Conservation (phyloP, 2,113 vertebrate species). For the Semnornis frantzii region DNA sequence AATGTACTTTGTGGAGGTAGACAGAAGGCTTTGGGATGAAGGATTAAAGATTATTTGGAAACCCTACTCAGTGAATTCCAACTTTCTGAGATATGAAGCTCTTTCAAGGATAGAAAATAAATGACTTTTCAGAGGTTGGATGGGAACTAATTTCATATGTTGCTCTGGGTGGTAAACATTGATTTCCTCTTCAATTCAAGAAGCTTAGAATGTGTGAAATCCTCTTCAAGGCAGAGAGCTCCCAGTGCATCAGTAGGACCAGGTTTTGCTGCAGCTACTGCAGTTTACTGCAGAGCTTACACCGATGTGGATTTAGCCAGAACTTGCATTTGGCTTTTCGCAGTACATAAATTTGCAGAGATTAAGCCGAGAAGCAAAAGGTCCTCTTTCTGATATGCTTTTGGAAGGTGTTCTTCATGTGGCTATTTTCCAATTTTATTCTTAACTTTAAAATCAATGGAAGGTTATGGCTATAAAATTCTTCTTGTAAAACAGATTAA, state of each 20-base stretch:
- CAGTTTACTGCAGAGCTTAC: neutral
- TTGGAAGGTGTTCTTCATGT: neutral
- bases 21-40: constrained; percentile 12
- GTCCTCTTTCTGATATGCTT: neutral
- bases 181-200: constrained; percentile 43
- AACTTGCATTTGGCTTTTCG: neutral
- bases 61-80: neutral
- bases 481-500: neutral
- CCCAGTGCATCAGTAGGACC: neutral
- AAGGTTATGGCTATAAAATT: constrained; percentile 17
- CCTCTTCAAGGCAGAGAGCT: neutral
- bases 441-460: constrained; percentile 38
- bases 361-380: constrained; percentile 28
- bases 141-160: constrained; percentile 35
- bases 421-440: constrained; percentile 2
- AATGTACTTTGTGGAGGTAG: neutral
- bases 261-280: neutral
- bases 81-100: constrained; percentile 13
- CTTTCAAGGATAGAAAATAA: constrained; percentile 51
- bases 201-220: constrained; percentile 44
- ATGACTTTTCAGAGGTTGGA: constrained; percentile 25
- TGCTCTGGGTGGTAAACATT: constrained; percentile 52
- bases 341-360: neutral
- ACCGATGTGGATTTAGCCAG: neutral
- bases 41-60: constrained; percentile 50